Conservation (phyloP, 2,113 vertebrate species). For the Festucalex cinctus region DNA sequence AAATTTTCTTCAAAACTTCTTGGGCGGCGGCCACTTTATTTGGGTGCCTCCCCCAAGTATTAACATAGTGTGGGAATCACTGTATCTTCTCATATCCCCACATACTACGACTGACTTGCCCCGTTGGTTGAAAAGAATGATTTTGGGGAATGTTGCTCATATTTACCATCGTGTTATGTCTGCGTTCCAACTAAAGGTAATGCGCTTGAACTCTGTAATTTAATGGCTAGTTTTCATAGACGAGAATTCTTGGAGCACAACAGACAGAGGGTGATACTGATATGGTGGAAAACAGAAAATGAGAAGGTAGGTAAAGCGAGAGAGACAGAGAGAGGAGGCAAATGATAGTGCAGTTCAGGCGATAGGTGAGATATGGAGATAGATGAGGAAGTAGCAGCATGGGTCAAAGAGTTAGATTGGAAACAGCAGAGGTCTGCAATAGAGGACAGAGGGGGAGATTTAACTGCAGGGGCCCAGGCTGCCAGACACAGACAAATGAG, state of each 20-base stretch:
- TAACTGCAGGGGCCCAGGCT: constrained; percentile 29
- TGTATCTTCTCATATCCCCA: too few species aligned
- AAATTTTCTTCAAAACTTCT: too few species aligned
- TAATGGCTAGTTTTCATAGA: neutral
- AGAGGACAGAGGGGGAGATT: constrained; percentile 41
- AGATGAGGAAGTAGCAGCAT: constrained; percentile 37
- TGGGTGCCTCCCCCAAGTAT: too few species aligned
- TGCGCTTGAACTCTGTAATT: neutral
- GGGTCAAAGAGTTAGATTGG: constrained; percentile 50
- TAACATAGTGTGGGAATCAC: too few species aligned
- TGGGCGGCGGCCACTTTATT: too few species aligned
- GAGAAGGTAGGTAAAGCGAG: constrained; percentile 12
- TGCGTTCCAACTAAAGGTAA: neutral
- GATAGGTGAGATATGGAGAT: constrained; percentile 54
- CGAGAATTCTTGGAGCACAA: neutral
- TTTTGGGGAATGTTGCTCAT: neutral
- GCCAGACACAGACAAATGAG: constrained; percentile 18
- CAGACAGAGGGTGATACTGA: constrained; percentile 15
- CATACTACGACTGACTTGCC: too few species aligned
- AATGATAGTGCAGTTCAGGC: constrained; percentile 7
- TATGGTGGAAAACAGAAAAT: constrained; percentile 15
- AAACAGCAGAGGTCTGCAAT: constrained; percentile 52
- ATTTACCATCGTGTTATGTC: neutral
- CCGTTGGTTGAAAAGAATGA: neutral
- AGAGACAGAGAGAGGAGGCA: constrained; percentile 19